Base-by-base conservation (phyloP, 2,113 vertebrate species). In the Motacilla alba region DNA sequence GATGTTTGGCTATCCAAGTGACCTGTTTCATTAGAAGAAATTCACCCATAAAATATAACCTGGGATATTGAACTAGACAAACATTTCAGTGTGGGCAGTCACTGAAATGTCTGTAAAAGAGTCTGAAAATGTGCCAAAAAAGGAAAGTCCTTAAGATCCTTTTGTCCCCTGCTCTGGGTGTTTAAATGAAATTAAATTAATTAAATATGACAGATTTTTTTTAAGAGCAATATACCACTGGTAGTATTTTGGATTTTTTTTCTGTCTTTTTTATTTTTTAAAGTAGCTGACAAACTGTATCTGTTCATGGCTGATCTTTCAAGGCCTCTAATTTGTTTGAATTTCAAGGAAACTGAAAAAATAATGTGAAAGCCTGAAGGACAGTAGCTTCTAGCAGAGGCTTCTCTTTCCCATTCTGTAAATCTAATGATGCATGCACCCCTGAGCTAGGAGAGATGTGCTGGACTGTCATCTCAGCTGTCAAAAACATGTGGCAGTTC, bases 401-500 rank as follows among this genome's bases (percentile, higher is more conserved):
- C 15, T 93, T 64, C 43, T 90, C 78, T 77, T 66, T 77, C 72
- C 44, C 64, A 80, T 93, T 77, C 75, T 88, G 63, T 70, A 88
- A 94, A 80, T 80, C 30, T 77, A 95, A 90, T 52, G 63, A 64
- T 70, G 82, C 55, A 33, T 83, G 44, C 31, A 41, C 44, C 31
- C 63, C 76, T 52, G 30, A 93, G 63, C 72, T 58, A 15, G 21
- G 39, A 80, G 78, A 90, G 55, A 74, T 47, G 55, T 0, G 0
- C 73, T 87, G 85, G 37, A 30, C 55, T 83, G 70, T 70, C 90
- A 93, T 47, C 59, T 88, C 30, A 88, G 47, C 63, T 88, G 75
- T 81, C 85, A 95, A 74, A 90, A 95, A 33, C 75, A 80, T 69
- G 84, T 30, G 75, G 63, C 75, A 90, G 72, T 73, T 94, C 30